Percentiles rank a stretch among this genome's conserved stretches.
These are phyloP conservation scores for Aphelenchoides avenae DNA, from an alignment of 1,140 invertebrate species.

Conservation along the genomic window DNA sequence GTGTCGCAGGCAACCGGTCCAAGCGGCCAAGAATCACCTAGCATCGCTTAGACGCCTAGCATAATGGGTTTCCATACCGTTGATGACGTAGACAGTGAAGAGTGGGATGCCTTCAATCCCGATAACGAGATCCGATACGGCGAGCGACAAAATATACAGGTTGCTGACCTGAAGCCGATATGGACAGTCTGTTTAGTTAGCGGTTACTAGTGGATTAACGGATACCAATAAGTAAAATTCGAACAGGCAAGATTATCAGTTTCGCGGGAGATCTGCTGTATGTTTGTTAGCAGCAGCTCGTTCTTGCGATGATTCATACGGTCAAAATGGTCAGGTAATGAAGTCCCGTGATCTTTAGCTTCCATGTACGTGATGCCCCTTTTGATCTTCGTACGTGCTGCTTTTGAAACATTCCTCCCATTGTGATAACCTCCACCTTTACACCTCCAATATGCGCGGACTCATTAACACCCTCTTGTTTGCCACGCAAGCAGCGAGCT, in stretches of 20 bases:
- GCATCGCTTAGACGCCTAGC: neutral
- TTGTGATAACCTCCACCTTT: neutral
- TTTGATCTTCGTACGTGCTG: neutral
- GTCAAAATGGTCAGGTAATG: neutral
- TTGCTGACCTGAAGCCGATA: conserved; percentile 97
- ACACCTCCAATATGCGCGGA: too few species aligned
- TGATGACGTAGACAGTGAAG: conserved; percentile 66
- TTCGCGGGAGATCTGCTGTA: too few species aligned
- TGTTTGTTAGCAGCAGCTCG: too few species aligned
- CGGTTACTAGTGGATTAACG: too few species aligned
- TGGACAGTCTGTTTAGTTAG: too few species aligned
- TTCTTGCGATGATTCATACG: conserved; percentile 7
- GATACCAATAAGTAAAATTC: conserved; percentile 60
- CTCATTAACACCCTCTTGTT: too few species aligned
- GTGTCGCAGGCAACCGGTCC: conserved; percentile 91
- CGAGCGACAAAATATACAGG: conserved; percentile 97
- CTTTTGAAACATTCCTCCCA: neutral
- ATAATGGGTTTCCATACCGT: conserved; percentile 40
- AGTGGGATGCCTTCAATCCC: conserved; percentile 71
- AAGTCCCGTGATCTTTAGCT: conserved; percentile 6
- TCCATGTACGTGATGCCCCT: conserved; percentile 1
- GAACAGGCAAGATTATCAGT: conserved; percentile 2
- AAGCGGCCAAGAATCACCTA: conserved; percentile 89
- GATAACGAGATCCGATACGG: conserved; percentile 94
- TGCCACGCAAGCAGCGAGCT: too few species aligned